Percentiles rank a stretch among this genome's conserved stretches.
Conservation (phyloP, 2,113 vertebrate genomes). For the Amazona vittata region DNA sequence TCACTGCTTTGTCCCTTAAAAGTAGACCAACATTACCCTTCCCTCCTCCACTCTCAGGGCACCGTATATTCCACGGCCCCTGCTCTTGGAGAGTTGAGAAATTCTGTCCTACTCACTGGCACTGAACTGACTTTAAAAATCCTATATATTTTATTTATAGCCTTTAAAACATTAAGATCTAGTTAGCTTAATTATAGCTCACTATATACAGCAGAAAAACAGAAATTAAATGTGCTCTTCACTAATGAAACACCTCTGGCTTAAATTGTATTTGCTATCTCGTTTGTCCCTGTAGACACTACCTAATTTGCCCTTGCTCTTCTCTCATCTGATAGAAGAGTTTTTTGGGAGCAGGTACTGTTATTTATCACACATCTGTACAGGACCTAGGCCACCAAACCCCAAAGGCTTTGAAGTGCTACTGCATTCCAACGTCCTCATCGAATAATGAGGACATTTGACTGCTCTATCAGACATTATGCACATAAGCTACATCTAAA, state of each 20-base stretch:
- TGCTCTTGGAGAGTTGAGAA: not conserved
- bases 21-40: not conserved
- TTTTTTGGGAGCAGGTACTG: not conserved
- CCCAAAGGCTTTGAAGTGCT: not conserved
- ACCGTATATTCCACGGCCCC: not conserved
- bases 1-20: not conserved
- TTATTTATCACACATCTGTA: not conserved
- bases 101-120: not conserved
- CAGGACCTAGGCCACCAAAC: not conserved
- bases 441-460: not conserved
- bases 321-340: not conserved
- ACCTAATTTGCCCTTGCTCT: not conserved
- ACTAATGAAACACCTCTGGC: not conserved
- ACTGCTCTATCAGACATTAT: not conserved
- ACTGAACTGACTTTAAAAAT: not conserved
- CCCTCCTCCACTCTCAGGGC: not conserved
- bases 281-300: not conserved
- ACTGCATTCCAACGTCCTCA: not conserved
- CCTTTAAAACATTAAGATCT: not conserved
- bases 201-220: not conserved
- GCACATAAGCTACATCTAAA: not conserved
- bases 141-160: not conserved
- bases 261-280: not conserved
- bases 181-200: not conserved
- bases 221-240: not conserved